Conservation (phyloP, 1,140 invertebrate genomes). For the Formica exsecta region DNA sequence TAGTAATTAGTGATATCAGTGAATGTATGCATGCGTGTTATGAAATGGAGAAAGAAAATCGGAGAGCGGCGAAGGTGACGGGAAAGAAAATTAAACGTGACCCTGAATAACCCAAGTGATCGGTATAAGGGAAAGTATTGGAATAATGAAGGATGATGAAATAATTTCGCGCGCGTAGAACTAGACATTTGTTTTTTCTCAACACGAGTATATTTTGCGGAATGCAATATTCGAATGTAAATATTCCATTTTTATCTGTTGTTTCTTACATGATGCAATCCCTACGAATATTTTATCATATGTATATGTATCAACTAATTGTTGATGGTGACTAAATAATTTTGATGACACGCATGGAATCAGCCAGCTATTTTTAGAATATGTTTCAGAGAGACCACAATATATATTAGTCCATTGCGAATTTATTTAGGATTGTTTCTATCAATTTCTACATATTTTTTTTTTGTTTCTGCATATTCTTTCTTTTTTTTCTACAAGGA, state of each 20-base stretch:
- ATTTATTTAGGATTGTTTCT: neutral
- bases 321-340: neutral
- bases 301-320: neutral
- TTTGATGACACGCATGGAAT: neutral
- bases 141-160: neutral
- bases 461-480: neutral
- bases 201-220: neutral
- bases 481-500: neutral
- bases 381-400: neutral
- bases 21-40: neutral
- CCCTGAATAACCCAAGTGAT: neutral
- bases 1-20: neutral
- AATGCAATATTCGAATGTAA: neutral
- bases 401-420: neutral
- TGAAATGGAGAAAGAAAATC: neutral
- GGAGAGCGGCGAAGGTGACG: no score
- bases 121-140: neutral
- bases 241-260: neutral
- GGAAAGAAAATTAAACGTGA: constrained; percentile 16
- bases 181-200: neutral
- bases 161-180: neutral
- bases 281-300: neutral
- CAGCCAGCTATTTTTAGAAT: neutral
- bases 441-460: neutral
- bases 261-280: neutral